Evolutionary conservation across 2,888 invertebrate species (phyloP).

Genomic region (Thera britannica): DNA sequence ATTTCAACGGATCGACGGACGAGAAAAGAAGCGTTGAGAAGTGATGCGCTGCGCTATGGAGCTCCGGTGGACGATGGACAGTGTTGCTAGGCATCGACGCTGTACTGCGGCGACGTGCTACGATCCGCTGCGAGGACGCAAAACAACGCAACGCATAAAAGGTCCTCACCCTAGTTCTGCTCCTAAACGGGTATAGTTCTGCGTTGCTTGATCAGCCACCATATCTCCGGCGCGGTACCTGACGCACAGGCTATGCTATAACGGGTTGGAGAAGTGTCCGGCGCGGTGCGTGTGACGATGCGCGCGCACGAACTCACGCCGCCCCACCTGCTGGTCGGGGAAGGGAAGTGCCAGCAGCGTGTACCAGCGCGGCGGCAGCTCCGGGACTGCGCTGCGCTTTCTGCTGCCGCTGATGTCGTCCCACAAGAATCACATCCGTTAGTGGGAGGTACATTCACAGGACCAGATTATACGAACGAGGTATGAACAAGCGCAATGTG

Average conservation of each 20-base stretch:
- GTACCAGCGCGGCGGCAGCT: conserved; percentile 94
- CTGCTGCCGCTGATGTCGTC: conserved; percentile 58
- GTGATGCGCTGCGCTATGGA: too few species aligned
- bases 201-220: conserved; percentile 62
- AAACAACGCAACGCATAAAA: too few species aligned
- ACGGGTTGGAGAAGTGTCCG: conserved; percentile 95
- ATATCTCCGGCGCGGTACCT: conserved; percentile 72
- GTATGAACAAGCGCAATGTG: background rate
- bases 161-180: background rate
- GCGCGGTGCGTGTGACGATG: conserved; percentile 89
- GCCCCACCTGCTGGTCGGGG: conserved; percentile 96
- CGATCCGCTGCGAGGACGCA: too few species aligned
- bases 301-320: conserved; percentile 92
- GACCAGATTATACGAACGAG: background rate
- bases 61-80: too few species aligned
- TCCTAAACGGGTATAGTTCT: background rate
- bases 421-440: conserved; percentile 17
- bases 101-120: too few species aligned
- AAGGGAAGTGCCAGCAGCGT: conserved; percentile 96
- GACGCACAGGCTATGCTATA: conserved; percentile 84
- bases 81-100: too few species aligned
- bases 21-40: too few species aligned
- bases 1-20: too few species aligned
- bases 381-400: conserved; percentile 73
- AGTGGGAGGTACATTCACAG: background rate